Evolutionary conservation across 2,888 invertebrate genomes (phyloP).

Genomic region (Drosophila koepferae): DNA sequence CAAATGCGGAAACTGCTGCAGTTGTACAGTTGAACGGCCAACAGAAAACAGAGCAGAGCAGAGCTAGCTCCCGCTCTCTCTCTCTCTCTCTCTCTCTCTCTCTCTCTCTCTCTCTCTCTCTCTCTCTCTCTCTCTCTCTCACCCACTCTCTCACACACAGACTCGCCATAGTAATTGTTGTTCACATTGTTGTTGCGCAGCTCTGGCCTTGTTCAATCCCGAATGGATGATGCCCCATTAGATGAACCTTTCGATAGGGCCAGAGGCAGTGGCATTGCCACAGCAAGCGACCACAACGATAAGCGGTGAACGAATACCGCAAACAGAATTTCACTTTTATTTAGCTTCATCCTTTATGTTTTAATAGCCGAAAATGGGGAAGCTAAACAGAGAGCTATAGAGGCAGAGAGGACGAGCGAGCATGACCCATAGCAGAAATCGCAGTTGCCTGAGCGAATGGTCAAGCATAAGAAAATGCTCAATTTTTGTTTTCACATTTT

Average conservation of each 20-base stretch:
- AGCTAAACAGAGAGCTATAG: too few species aligned
- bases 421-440: slow-evolving; percentile 1
- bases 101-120: slow-evolving; percentile 3
- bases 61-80: not conserved
- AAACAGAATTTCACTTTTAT: slow-evolving; percentile 34
- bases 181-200: slow-evolving; percentile 33
- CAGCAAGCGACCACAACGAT: slow-evolving; percentile 34
- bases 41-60: slow-evolving; percentile 42
- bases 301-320: slow-evolving; percentile 34
- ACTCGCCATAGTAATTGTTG: slow-evolving; percentile 23
- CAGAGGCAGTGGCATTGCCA: slow-evolving; percentile 24
- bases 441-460: not conserved
- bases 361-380: slow-evolving; percentile 14
- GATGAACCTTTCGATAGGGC: slow-evolving; percentile 57
- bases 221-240: slow-evolving; percentile 54
- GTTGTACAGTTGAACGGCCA: slow-evolving; percentile 73
- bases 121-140: not conserved
- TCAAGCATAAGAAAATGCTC: slow-evolving; percentile 1
- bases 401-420: not conserved
- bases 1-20: slow-evolving; percentile 76
- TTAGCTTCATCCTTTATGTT: slow-evolving; percentile 11
- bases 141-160: not conserved
- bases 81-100: not conserved
- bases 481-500: not conserved
- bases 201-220: slow-evolving; percentile 34